phyloP scores from a whole-genome alignment of 30 jellyfish, hydroid and myxozoan species.

The Aurelia sp. region DNA sequence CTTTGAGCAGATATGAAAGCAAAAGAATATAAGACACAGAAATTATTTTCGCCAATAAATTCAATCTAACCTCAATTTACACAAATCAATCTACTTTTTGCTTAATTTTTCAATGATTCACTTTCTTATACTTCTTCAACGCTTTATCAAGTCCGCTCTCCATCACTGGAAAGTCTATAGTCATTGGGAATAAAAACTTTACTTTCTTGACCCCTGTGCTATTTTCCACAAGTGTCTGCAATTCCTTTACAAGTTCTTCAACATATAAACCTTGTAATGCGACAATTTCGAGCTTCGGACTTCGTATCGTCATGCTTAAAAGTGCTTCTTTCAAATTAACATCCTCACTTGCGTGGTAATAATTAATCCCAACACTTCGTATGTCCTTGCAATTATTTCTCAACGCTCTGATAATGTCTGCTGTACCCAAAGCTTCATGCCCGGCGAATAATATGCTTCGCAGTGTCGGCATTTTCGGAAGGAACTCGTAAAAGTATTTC shows the following conservation, averaged over 20 bases:
- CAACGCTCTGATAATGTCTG: constrained; percentile 14
- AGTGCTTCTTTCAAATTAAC: constrained; percentile 20
- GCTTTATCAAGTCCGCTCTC: constrained; percentile 11
- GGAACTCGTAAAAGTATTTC: constrained; percentile 22
- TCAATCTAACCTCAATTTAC: too few relatives aligned
- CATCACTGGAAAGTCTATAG: constrained; percentile 23
- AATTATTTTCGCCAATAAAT: too few relatives aligned
- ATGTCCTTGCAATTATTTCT: constrained; percentile 17
- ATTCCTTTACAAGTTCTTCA: constrained; percentile 8
- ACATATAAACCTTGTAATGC: constrained; percentile 26
- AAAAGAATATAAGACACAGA: too few relatives aligned
- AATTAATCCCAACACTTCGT: constrained; percentile 20
- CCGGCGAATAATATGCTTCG: constrained; percentile 37
- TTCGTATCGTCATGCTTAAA: constrained; percentile 1
- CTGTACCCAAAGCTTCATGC: constrained; percentile 42
- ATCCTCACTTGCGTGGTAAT: constrained; percentile 49
- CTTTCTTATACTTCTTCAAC: constrained; percentile 7
- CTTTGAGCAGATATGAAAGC: too few relatives aligned
- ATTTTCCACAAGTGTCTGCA: constrained; percentile 1
- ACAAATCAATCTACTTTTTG: too few relatives aligned
- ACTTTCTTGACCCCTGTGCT: neutral
- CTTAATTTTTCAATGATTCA: neutral
- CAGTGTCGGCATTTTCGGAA: constrained; percentile 37
- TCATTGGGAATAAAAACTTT: neutral
- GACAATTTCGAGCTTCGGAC: constrained; percentile 18